These are phyloP conservation scores for Hydraecia micacea DNA, from an alignment of 2,888 invertebrate species.

Conservation along the genomic window DNA sequence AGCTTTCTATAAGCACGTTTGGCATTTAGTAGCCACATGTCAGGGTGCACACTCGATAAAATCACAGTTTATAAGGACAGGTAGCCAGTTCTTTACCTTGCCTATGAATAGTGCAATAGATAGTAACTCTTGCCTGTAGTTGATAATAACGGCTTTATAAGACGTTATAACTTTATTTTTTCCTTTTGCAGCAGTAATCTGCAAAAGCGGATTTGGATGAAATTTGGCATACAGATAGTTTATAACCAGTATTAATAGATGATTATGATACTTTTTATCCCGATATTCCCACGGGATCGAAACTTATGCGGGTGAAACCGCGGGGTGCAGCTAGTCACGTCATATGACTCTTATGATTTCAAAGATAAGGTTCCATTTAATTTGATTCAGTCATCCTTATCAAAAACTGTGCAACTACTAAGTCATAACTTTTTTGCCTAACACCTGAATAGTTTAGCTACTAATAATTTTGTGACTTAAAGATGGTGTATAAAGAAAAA, in stretches of 20 bases:
- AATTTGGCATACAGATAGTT: too few relatives aligned
- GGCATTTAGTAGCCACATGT: conserved; percentile 10
- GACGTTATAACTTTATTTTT: neutral
- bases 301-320: too few relatives aligned
- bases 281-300: too few relatives aligned
- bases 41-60: neutral
- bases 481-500: conserved; percentile 2
- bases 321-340: too few relatives aligned
- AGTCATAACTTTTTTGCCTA: neutral
- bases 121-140: neutral
- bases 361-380: neutral
- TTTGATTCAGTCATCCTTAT: neutral
- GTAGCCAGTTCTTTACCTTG: neutral
- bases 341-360: neutral
- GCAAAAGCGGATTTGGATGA: too few relatives aligned
- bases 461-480: neutral
- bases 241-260: too few relatives aligned
- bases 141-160: neutral
- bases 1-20: neutral
- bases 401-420: neutral
- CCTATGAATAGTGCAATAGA: neutral
- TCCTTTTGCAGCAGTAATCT: too few relatives aligned
- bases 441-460: too few relatives aligned
- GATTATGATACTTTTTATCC: too few relatives aligned
- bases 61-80: conserved; percentile 5